These are phyloP conservation scores for Carettochelys insculpta DNA, from an alignment of 2,113 vertebrate genomes.

Conservation along the genomic window DNA sequence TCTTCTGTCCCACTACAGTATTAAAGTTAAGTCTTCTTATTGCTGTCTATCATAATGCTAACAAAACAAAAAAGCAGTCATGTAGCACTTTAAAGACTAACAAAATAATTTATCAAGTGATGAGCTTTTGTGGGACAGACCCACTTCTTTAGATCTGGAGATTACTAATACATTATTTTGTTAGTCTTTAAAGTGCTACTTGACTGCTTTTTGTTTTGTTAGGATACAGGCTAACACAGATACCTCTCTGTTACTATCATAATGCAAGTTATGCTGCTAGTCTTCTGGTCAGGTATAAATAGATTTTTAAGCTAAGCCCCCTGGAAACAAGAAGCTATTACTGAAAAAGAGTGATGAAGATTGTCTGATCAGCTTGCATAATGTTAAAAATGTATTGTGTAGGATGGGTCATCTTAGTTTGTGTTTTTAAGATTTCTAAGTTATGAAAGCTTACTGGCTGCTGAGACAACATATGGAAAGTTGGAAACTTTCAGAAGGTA, in stretches of 20 bases:
- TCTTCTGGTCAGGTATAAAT: background rate
- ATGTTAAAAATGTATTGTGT: background rate
- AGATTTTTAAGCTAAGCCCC: background rate
- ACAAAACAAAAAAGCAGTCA: no score
- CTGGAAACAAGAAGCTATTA: background rate
- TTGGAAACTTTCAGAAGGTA: background rate
- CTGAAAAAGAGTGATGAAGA: background rate
- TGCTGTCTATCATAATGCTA: no score
- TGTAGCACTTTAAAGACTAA: no score
- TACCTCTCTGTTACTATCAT: no score
- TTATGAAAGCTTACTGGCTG: background rate
- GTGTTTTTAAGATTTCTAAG: background rate
- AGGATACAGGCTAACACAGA: no score
- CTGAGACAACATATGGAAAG: background rate
- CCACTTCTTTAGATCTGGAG: no score
- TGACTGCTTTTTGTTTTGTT: no score
- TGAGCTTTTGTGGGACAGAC: no score
- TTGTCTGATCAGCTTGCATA: background rate
- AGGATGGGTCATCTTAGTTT: background rate
- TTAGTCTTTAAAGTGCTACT: no score
- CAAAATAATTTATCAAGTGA: no score
- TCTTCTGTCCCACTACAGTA: background rate
- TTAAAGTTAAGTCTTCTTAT: background rate
- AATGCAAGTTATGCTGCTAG: background rate
- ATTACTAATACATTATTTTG: no score